Conservation (phyloP, 2,888 invertebrate species). For the Plemyria rubiginata region DNA sequence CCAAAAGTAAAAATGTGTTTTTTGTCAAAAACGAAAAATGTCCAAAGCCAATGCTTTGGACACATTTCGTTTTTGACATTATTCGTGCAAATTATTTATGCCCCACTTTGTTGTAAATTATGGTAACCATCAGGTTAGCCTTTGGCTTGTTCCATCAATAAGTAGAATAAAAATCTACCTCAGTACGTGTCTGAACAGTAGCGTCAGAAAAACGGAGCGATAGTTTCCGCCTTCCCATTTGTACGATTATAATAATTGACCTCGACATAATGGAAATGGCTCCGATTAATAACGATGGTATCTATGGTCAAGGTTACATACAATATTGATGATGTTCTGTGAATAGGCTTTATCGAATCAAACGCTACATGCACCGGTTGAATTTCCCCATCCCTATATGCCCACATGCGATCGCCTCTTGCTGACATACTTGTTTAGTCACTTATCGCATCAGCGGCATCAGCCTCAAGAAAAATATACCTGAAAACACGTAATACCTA, state of each 20-base stretch:
- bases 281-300: not conserved
- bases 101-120: too few relatives aligned
- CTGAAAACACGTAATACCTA: too few relatives aligned
- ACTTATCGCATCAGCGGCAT: too few relatives aligned
- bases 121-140: too few relatives aligned
- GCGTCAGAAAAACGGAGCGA: conserved; percentile 8
- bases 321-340: conserved; percentile 11
- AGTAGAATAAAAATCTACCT: not conserved
- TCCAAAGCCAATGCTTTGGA: too few relatives aligned
- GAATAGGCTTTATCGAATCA: conserved; percentile 15
- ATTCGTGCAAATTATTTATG: too few relatives aligned
- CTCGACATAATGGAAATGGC: conserved; percentile 7
- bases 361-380: not conserved
- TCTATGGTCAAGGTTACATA: conserved; percentile 8
- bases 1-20: too few relatives aligned
- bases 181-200: not conserved
- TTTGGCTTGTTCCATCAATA: not conserved
- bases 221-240: conserved; percentile 4
- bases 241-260: conserved; percentile 14
- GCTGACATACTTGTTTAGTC: not conserved
- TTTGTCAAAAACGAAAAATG: too few relatives aligned
- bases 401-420: not conserved
- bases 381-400: not conserved
- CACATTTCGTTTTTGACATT: too few relatives aligned
- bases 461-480: too few relatives aligned